phyloP scores from a whole-genome alignment of 2,113 vertebrate species.

The Todiramphus saurophagus region DNA sequence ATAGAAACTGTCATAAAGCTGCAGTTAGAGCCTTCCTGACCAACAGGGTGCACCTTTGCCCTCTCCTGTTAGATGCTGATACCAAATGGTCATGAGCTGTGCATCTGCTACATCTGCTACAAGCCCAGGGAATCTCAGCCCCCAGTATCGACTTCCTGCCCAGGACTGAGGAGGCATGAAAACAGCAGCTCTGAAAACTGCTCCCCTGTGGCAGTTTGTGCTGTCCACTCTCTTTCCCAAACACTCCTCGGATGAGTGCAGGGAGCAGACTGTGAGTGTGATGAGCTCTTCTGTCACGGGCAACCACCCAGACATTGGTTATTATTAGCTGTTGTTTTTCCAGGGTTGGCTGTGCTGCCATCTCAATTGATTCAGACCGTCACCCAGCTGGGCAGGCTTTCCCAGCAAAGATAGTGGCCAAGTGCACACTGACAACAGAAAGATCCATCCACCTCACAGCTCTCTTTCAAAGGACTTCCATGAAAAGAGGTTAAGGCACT shows the following conservation, averaged over 20 bases:
- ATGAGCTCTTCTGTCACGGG: neutral
- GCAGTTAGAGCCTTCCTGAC: neutral
- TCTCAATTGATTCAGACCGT: neutral
- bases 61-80: neutral
- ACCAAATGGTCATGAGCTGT: neutral
- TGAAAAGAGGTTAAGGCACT: neutral
- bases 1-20: neutral
- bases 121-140: neutral
- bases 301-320: neutral
- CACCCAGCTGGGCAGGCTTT: neutral
- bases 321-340: neutral
- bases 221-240: neutral
- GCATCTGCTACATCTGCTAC: neutral
- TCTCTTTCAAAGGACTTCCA: neutral
- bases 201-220: neutral
- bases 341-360: neutral
- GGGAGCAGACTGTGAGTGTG: neutral
- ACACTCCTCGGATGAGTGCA: rapidly evolving
- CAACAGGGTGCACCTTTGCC: neutral
- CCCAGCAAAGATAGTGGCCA: neutral
- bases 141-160: neutral
- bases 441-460: neutral
- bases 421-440: rapidly evolving
- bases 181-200: neutral
- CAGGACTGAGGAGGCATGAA: neutral